phyloP scores from a whole-genome alignment of 2,888 invertebrate species.

The Cheiracanthium punctorium region DNA sequence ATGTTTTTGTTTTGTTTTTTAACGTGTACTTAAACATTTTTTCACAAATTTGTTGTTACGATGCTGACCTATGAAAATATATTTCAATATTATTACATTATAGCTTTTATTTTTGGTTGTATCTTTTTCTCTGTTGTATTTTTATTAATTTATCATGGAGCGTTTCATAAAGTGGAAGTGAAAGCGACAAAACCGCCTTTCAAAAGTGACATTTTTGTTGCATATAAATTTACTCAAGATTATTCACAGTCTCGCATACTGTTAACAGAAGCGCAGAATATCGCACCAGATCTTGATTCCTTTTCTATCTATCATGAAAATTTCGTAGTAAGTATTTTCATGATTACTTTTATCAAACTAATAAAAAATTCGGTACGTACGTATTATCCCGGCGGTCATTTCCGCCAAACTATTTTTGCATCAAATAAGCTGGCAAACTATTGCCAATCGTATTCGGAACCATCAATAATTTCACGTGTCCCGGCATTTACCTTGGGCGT shows the following conservation, averaged over 20 bases:
- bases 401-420: no score
- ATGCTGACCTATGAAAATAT: conserved; percentile 34
- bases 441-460: no score
- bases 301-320: conserved; percentile 78
- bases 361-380: no score
- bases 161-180: conserved; percentile 75
- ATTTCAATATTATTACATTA: conserved; percentile 24
- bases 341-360: no score
- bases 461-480: no score
- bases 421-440: no score
- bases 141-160: conserved; percentile 75
- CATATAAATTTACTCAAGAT: conserved; percentile 77
- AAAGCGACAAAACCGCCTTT: conserved; percentile 75
- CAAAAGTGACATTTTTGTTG: conserved; percentile 73
- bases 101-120: conserved; percentile 52
- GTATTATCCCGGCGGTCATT: no score
- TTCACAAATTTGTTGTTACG: background rate
- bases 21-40: background rate
- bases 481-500: no score
- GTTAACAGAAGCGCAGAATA: conserved; percentile 76
- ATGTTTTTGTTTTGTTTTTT: background rate
- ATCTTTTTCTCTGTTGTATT: conserved; percentile 74
- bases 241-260: conserved; percentile 76
- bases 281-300: conserved; percentile 75
- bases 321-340: conserved; percentile 73